Base-by-base conservation (phyloP, 1,140 invertebrate species). In the Kradibia gibbosae region DNA sequence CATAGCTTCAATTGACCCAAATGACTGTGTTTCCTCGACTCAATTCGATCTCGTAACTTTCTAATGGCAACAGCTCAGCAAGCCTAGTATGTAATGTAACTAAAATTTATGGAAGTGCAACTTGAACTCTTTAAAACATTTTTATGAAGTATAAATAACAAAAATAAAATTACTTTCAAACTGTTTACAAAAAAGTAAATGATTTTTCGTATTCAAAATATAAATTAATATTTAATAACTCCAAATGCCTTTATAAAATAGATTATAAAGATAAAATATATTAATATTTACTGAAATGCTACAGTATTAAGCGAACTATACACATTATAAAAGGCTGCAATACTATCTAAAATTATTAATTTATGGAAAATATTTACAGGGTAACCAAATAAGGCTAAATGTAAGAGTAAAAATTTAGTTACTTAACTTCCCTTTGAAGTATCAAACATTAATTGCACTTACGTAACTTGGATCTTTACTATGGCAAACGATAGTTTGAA, bases 1-100 rank as follows among this genome's bases (percentile, higher is more conserved):
- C 81, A 75, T 70, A 82, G 76, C 81, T 78, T 82, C 81, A 82
- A 82, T 82, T 82, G 71, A 79, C 81, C 81, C 60, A 82, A 79
- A 82, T 82, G 81, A 79, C 81, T 67, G 65, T 48, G 71, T 82
- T 82, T 78, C 76, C 81, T 82, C 81, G 70, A 75, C 76, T 78
- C 76, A 75, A 82, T 78, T 82, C 76, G 57, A 82, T 82, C 81
- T 78, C 71, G 81, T 78, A 73, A 82, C 81, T 82, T 82, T 82
- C 76, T 82, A 82, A 82, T 82, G 76, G 57, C 71, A 67, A 82
- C 78, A 74, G 20, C 50, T 82, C 65, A 67, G 34, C 76, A 57
- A 75, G 45, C 13, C 75, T 50, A 36, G 76, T 45, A 42, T 25
- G 22, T 72, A 71, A 70, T 71, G 36, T 36, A 73, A 78, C 67